Percentiles rank a stretch among this genome's conserved stretches.
These are phyloP conservation scores for Leucoptera coffeella DNA, from an alignment of 2,888 invertebrate species.

Conservation along the genomic window DNA sequence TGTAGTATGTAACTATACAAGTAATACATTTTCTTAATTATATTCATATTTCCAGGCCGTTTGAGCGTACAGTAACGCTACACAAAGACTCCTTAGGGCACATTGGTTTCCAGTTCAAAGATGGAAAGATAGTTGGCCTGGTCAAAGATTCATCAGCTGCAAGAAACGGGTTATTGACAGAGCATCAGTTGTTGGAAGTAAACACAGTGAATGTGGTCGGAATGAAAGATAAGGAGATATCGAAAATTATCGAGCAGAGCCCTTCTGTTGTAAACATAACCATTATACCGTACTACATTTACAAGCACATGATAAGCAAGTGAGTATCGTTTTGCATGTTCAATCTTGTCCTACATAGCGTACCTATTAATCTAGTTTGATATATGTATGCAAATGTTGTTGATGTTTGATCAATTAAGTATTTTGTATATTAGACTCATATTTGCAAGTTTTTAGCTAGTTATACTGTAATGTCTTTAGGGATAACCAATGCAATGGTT, in stretches of 20 bases:
- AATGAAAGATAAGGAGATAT: constrained; percentile 80
- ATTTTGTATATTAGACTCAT: too few species aligned
- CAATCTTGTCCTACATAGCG: too few species aligned
- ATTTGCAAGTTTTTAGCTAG: too few species aligned
- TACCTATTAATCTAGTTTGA: too few species aligned
- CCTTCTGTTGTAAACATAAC: constrained; percentile 74
- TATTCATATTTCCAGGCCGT: constrained; percentile 61
- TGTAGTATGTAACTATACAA: background rate
- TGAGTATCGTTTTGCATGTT: constrained; percentile 39
- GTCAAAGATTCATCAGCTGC: constrained; percentile 89
- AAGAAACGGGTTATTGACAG: constrained; percentile 82
- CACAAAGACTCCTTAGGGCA: constrained; percentile 83
- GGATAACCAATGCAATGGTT: too few species aligned
- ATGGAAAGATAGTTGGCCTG: constrained; percentile 76
- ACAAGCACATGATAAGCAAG: constrained; percentile 90
- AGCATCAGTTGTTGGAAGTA: constrained; percentile 82
- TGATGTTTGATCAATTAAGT: too few species aligned
- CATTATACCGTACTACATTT: constrained; percentile 80
- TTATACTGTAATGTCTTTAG: too few species aligned
- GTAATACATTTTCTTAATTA: background rate
- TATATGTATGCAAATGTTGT: too few species aligned
- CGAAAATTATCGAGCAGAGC: constrained; percentile 66
- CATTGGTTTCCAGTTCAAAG: constrained; percentile 84
- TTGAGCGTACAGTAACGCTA: constrained; percentile 85
- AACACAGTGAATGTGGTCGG: constrained; percentile 90